Evolutionary conservation across 2,888 invertebrate species (phyloP).

Genomic region (Malthinus seriepunctatus): DNA sequence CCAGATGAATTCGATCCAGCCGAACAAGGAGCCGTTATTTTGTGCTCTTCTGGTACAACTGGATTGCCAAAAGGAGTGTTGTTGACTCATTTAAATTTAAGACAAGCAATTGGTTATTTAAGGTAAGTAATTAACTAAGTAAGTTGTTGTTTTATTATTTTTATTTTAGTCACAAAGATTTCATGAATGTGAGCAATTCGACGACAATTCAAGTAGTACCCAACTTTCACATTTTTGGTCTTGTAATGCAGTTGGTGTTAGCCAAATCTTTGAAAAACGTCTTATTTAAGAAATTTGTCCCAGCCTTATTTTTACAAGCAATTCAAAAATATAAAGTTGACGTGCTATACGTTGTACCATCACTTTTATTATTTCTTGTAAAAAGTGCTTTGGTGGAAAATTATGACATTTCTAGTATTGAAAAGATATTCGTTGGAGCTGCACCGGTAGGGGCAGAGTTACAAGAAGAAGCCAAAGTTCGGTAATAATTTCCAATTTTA

Average conservation of each 20-base stretch:
- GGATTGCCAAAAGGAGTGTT: conserved; percentile 79
- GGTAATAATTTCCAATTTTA: neutral
- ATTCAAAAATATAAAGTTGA: conserved; percentile 39
- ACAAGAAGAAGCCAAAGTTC: neutral
- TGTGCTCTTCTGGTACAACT: conserved; percentile 81
- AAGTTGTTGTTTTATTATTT: neutral
- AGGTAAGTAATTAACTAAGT: neutral
- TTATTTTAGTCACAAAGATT: no score
- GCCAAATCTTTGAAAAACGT: conserved; percentile 49
- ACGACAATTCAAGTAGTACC: conserved; percentile 52
- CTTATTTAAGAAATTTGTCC: conserved; percentile 67
- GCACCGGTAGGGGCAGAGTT: neutral
- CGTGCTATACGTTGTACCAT: conserved; percentile 28
- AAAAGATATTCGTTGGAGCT: conserved; percentile 52
- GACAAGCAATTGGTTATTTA: neutral
- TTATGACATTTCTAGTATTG: conserved; percentile 70
- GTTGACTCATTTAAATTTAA: conserved; percentile 69
- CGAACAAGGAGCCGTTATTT: conserved; percentile 64
- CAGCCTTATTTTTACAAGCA: conserved; percentile 65
- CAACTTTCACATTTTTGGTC: conserved; percentile 43
- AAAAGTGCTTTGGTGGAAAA: conserved; percentile 74
- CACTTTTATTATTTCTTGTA: conserved; percentile 73
- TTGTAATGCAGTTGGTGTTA: no score
- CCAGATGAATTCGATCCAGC: conserved; percentile 55
- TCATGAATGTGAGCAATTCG: no score